A percentile compares a stretch with the other conserved stretches of the same genome.
phyloP scores from a whole-genome alignment of 2,888 invertebrate genomes.

The Chorisops tibialis region DNA sequence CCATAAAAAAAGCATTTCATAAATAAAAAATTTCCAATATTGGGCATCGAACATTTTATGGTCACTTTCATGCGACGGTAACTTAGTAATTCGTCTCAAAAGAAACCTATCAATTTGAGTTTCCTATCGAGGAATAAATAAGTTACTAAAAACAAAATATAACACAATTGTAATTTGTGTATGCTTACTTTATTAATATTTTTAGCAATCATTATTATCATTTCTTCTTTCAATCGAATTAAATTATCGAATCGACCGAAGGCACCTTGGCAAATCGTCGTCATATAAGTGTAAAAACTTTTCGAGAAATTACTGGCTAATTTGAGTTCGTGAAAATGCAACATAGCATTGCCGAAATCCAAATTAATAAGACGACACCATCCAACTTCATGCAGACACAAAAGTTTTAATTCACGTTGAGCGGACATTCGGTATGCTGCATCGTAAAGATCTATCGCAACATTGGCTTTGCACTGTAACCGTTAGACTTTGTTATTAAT shows the following conservation, averaged over 20 bases:
- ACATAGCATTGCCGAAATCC: slow-evolving; percentile 56
- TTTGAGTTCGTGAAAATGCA: slow-evolving; percentile 56
- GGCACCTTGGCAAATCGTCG: slow-evolving; percentile 52
- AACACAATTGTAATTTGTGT: not conserved
- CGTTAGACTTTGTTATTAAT: not conserved
- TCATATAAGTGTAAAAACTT: slow-evolving; percentile 63
- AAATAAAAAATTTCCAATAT: slow-evolving; percentile 59
- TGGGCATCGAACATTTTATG: slow-evolving; percentile 38
- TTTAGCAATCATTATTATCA: slow-evolving; percentile 40
- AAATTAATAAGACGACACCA: slow-evolving; percentile 65
- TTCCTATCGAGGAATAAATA: slow-evolving; percentile 38
- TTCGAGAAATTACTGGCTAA: slow-evolving; percentile 59
- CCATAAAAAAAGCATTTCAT: slow-evolving; percentile 68
- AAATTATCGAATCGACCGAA: slow-evolving; percentile 38
- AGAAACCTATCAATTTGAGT: slow-evolving; percentile 52
- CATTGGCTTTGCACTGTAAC: slow-evolving; percentile 58
- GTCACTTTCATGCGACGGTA: slow-evolving; percentile 37
- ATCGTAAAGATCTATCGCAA: slow-evolving; percentile 58
- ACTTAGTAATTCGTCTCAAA: slow-evolving; percentile 45
- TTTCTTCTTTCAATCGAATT: slow-evolving; percentile 40
- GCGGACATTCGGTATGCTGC: slow-evolving; percentile 57
- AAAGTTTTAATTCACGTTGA: slow-evolving; percentile 62
- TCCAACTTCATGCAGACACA: slow-evolving; percentile 54
- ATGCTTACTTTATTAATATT: slow-evolving; percentile 43
- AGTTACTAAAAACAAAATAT: slow-evolving; percentile 9